phyloP scores from a whole-genome alignment of 2,113 vertebrate genomes.

The Glaucomys volans region DNA sequence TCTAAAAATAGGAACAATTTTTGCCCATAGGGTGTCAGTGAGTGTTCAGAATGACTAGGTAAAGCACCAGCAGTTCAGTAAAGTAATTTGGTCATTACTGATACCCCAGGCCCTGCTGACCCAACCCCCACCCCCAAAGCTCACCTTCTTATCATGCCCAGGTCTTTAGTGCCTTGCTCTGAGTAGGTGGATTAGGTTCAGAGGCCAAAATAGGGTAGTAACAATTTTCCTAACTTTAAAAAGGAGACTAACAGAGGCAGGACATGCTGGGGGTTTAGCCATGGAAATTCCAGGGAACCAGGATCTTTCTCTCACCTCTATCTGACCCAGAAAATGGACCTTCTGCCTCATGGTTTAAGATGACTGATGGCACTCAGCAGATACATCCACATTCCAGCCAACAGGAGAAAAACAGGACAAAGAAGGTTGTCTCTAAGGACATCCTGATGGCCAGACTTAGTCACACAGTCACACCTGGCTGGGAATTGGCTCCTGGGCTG shows the following conservation, averaged over 20 bases:
- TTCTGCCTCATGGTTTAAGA: background rate
- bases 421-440: background rate
- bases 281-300: too few species aligned
- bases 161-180: background rate
- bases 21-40: background rate
- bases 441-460: background rate
- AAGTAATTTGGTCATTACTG: background rate
- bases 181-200: background rate
- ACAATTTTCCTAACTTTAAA: background rate
- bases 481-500: background rate
- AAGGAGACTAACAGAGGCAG: background rate
- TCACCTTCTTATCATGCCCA: too few species aligned
- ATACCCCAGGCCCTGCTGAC: background rate
- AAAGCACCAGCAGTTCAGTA: background rate
- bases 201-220: background rate
- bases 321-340: background rate
- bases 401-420: background rate
- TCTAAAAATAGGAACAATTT: background rate
- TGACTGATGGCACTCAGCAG: background rate
- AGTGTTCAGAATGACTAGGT: background rate
- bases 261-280: background rate
- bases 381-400: background rate
- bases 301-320: background rate
- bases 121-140: background rate
- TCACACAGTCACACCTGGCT: background rate